A percentile compares a stretch with the other conserved stretches of the same genome.
Conservation (phyloP, 2,797 vertebrate species). For the Oreortyx pictus region DNA sequence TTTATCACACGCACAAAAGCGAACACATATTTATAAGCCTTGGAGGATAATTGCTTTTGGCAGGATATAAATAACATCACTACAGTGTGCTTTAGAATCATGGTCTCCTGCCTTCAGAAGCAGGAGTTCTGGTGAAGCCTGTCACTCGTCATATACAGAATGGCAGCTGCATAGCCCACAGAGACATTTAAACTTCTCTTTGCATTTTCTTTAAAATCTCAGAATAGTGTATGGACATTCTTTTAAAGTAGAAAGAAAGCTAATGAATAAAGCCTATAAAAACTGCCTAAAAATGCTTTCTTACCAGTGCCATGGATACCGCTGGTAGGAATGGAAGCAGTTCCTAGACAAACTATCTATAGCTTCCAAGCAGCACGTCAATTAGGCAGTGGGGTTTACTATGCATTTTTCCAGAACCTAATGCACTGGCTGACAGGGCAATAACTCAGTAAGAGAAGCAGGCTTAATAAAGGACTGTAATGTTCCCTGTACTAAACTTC, state of each 20-base stretch:
- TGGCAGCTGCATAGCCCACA: constrained; percentile 59
- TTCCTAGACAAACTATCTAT: constrained; percentile 22
- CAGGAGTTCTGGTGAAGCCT: constrained; percentile 62
- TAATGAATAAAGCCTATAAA: background rate
- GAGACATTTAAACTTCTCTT: constrained; percentile 58
- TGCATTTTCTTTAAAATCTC: constrained; percentile 56
- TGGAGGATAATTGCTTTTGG: constrained; percentile 64
- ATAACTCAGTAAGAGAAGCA: constrained; percentile 7
- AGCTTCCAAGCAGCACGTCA: constrained; percentile 20
- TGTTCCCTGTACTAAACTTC: background rate
- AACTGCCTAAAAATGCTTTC: constrained; percentile 15
- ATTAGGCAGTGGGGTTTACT: background rate
- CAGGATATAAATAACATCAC: constrained; percentile 65
- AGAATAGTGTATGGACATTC: constrained; percentile 25
- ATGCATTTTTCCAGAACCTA: constrained; percentile 31
- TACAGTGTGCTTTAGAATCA: constrained; percentile 57
- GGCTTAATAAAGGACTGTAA: background rate
- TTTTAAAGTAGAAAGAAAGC: constrained; percentile 37
- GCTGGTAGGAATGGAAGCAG: constrained; percentile 24
- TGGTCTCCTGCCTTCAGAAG: constrained; percentile 50
- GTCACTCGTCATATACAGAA: constrained; percentile 61
- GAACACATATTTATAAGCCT: constrained; percentile 53
- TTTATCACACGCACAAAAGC: constrained; percentile 56
- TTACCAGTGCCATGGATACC: constrained; percentile 21
- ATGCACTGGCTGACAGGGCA: background rate